Evolutionary conservation across 2,888 invertebrate species (phyloP), one percentile per base, ranked within the genome.

Genomic region (Caenorhabditis drosophilae): DNA sequence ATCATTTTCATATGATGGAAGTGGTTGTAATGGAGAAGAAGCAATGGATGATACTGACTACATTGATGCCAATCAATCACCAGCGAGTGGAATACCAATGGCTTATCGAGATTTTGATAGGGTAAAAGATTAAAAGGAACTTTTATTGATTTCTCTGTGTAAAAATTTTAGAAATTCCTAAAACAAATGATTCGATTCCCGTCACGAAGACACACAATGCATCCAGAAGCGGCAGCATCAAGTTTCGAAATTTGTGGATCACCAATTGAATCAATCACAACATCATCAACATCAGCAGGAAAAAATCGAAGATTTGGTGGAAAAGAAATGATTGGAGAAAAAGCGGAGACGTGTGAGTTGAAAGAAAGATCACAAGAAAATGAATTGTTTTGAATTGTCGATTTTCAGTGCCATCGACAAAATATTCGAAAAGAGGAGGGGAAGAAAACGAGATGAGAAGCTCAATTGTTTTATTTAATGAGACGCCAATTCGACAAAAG

Each of bases 161-260:
- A 20, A 16, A 22, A 16, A 25, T 46, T 66, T 22, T 42, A 66
- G 66, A 61, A 56, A 25, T 67, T 61, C 31, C 42, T 55, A 4
- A 67, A 60, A 27, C 41, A 59, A 27, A 67, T 67, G 66, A 67
- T 56, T 26, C 42, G 66, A 16, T 61, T 67, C 45, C 66, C 66
- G 15, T 67, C 66, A 6, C 27, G 66, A n/a, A 51, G 66, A 4
- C 57, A 67, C 38, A 61, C 66, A 15, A 51, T 66, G 60, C 51
- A 57, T 27, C 59, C 59, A 1, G 59, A 59, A 34, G 20, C 22
- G 20, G 47, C 26, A 6, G 20, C 16, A 27, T 45, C 44, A 25
- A 45, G 27, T 20, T 42, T 42, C 42, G 42, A 42, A 42, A 22
- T 42, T 22, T 45, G 36, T 36, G 4, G 11, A n/a, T n/a, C n/a